A percentile compares a stretch with the other conserved stretches of the same genome.
These are phyloP conservation scores for Urocolius indicus DNA, from an alignment of 2,113 vertebrate genomes.

Conservation along the genomic window DNA sequence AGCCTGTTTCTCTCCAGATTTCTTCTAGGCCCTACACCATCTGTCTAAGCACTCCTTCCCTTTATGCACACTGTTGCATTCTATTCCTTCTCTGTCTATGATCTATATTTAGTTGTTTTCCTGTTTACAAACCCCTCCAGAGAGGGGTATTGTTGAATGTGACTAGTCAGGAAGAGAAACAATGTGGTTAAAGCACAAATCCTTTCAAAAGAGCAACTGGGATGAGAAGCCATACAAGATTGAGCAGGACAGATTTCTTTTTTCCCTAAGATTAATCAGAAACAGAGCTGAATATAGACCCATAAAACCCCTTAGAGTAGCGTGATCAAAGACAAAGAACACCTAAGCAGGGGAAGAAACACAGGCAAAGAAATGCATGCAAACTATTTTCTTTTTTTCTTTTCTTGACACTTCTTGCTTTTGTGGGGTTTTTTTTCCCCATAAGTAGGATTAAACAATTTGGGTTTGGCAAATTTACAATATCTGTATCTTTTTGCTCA, in stretches of 20 bases:
- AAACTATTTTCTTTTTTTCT: neutral
- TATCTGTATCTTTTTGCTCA: neutral
- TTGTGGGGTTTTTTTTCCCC: neutral
- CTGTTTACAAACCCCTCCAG: slow-evolving; percentile 46
- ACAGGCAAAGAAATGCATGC: neutral
- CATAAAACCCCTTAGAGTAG: neutral
- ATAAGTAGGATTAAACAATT: neutral
- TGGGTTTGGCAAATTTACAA: neutral
- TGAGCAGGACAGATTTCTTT: neutral
- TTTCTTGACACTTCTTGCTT: neutral
- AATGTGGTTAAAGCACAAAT: neutral
- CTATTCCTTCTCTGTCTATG: neutral
- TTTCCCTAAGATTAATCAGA: neutral
- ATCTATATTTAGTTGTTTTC: slow-evolving; percentile 42
- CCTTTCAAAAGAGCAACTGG: neutral
- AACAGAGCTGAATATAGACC: slow-evolving; percentile 16
- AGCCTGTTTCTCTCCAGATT: neutral
- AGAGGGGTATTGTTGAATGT: slow-evolving; percentile 40
- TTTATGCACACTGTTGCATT: neutral
- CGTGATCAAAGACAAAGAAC: neutral
- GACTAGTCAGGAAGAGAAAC: slow-evolving; percentile 59
- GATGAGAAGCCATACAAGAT: neutral
- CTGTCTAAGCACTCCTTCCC: neutral
- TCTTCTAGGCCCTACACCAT: neutral
- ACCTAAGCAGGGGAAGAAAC: neutral